These are phyloP conservation scores for Terrapene triunguis DNA, from an alignment of 2,113 vertebrate species.

Conservation along the genomic window DNA sequence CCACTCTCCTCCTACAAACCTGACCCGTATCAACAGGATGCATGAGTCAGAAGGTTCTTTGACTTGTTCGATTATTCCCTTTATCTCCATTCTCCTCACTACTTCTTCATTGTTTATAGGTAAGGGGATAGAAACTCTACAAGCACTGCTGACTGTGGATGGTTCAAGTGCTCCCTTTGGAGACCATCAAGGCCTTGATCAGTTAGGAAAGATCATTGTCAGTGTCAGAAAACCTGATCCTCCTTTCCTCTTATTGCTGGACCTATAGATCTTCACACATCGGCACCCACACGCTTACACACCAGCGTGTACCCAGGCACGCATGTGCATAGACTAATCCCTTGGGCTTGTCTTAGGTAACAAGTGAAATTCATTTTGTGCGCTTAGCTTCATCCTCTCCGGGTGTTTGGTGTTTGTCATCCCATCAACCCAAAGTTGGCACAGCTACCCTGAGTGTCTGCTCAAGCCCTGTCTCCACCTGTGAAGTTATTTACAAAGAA, in stretches of 20 bases:
- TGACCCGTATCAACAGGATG: fast-evolving
- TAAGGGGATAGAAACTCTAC: fast-evolving
- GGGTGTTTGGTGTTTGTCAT: not conserved
- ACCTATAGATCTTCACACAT: not conserved
- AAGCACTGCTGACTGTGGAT: fast-evolving
- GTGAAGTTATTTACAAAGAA: not conserved
- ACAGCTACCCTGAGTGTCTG: not conserved
- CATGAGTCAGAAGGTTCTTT: not conserved
- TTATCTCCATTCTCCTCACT: not conserved
- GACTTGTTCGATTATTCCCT: not conserved
- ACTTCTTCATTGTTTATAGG: not conserved
- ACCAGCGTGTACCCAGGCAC: not conserved
- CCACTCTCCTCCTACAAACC: not conserved
- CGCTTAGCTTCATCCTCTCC: not conserved
- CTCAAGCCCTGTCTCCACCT: not conserved
- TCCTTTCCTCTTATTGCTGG: not conserved
- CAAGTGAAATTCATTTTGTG: not conserved
- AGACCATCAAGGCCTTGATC: not conserved
- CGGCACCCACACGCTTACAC: not conserved
- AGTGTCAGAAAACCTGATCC: not conserved
- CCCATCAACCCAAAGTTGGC: not conserved
- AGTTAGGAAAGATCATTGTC: not conserved
- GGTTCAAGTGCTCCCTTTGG: not conserved
- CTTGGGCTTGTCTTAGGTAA: not conserved
- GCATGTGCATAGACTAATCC: not conserved